Base-by-base conservation (phyloP, 2,113 vertebrate genomes). In the Tachycineta bicolor region DNA sequence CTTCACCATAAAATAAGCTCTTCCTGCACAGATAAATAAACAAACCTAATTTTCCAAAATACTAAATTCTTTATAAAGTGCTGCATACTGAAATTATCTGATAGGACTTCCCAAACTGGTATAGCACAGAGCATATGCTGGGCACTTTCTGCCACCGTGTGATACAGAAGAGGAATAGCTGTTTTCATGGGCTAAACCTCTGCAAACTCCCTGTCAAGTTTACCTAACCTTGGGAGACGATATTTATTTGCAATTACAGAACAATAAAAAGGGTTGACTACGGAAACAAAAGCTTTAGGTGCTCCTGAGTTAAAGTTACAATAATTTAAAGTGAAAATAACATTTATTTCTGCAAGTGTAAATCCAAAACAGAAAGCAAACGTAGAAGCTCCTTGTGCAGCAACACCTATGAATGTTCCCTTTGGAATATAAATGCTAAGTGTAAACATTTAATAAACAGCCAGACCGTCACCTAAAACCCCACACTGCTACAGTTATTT, bases 91-190 rank as follows among this genome's bases (percentile, higher is more conserved):
- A 83, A 90, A 44, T 24, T 16, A 50, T 3, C 34, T 33, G 67
- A 9, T 5, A 22, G 0, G 25, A 46, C 0, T 47, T 34, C 23
- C 24, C 64, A 16, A 24, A 26, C 8, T 3, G 8, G 8, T 16
- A 50, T 13, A 60, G 41, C 43, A 37, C 34, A 69, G 34, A 81
- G 37, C 37, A 46, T 81, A 74, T 0, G 21, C 47, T 10, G 49
- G 67, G 55, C 4, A 24, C 60, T 89, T 97, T 95, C 91, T 97
- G 95, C 97, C 96, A 96, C 94, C 96, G 21, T 95, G 96, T 96
- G 97, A 94, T 76, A 26, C 41, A 62, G 69, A 41, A 81, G 39
- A 73, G 79, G 70, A 46, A 96, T 25, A 93, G 76, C 96, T 12
- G 14, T 46, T 73, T 28, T 26, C 43, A 16, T 0, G 12, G 25